phyloP scores from a whole-genome alignment of 2,113 vertebrate genomes.

The Jacana jacana region DNA sequence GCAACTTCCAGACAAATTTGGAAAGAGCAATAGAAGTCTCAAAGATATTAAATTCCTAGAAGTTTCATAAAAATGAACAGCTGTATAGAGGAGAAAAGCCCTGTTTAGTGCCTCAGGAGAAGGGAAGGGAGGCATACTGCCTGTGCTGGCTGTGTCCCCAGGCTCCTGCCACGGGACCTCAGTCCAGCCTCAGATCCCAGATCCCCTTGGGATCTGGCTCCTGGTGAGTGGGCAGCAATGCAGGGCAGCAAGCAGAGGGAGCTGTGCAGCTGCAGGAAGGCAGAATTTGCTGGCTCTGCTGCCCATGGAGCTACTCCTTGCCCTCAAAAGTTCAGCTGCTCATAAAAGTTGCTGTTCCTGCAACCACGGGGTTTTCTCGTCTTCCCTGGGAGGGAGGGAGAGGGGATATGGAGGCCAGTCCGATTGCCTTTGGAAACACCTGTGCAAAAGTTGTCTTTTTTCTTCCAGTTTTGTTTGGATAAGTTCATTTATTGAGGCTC shows the following conservation, averaged over 20 bases:
- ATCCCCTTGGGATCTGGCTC: not conserved
- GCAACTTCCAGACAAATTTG: not conserved
- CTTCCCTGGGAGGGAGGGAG: not conserved
- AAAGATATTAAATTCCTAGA: slow-evolving; percentile 1
- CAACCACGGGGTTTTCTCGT: not conserved
- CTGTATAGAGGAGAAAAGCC: not conserved
- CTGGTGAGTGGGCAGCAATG: accelerated
- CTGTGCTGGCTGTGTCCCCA: not conserved
- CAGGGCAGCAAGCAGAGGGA: not conserved
- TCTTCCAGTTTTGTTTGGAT: not conserved
- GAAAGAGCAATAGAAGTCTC: not conserved
- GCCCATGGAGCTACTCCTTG: not conserved
- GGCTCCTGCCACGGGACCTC: accelerated
- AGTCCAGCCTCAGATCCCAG: not conserved
- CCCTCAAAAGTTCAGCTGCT: not conserved
- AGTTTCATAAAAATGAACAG: slow-evolving; percentile 12
- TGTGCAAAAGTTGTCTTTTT: not conserved
- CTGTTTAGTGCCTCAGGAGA: not conserved
- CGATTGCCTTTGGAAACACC: not conserved
- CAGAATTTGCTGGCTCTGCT: accelerated
- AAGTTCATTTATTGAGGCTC: not conserved
- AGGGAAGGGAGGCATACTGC: not conserved
- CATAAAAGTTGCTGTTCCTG: not conserved
- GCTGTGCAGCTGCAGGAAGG: not conserved
- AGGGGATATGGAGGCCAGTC: not conserved